Base-by-base conservation (phyloP, 2,113 vertebrate genomes). In the Otocyon megalotis region DNA sequence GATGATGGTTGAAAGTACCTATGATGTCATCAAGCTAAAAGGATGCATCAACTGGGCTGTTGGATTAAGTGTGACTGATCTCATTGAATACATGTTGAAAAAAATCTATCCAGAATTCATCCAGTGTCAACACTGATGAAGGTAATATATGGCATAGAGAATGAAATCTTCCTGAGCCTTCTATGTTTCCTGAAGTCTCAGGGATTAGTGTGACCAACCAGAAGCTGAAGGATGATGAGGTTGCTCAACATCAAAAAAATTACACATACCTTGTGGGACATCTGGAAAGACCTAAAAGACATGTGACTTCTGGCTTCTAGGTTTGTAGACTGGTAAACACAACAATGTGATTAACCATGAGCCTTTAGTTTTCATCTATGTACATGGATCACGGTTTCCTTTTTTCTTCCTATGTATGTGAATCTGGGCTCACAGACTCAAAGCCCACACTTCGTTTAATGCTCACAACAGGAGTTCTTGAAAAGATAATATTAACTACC, bases 1-100 rank as follows among this genome's bases (percentile, higher is more conserved):
- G 97, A 98, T 99, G 93, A 99, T 99, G 90, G 99, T 99, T 96
- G 99, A 99, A 97, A 99, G 99, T 98, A 99, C 99, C 69, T 99
- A 99, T 5, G 99, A 99, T 92, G 99, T 99, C 93, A 99, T 99
- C 98, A 99, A 97, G 97, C 99, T 99, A n/a, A 99, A 48, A 76
- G 72, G 24, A 71, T 37, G 10, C 35, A 71, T 9, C n/a, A 71
- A 19, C 32, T 10, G 17, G 99, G 99, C 99, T 95, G 99, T 99
- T 96, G 99, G 99, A 54, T 96, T 99, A 81, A 99, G 99, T 6
- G 99, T 99, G 95, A 99, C 99, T 16, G 99, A 99, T 88, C 99
- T 99, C 69, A 99, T 99, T 0, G 99, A 99, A 98, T 99, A 99
- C 97, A 99, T 99, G 20, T 63, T 99, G 84, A 99, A 99, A 98